Base-by-base conservation (phyloP, 2,888 invertebrate genomes). In the Galerucella calmariensis region DNA sequence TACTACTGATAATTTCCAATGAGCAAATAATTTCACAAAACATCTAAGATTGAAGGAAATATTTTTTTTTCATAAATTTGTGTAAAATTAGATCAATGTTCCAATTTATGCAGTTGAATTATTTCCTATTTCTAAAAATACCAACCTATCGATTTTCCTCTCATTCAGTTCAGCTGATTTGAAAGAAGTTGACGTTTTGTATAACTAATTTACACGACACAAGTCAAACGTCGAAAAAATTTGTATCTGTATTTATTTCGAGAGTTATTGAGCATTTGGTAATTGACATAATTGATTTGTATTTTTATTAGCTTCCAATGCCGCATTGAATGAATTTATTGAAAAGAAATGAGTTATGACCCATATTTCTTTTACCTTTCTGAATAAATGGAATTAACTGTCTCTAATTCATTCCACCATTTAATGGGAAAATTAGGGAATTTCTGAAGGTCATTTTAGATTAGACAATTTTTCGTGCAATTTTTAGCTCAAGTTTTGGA, bases 61-160 rank as follows among this genome's bases (percentile, higher is more conserved):
- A 41, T 9, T 41, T 41, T 8, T 35, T 27, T 35, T 41, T 8
- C 8, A 41, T 41, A 41, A 41, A 41, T 41, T 41, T 5, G 35
- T 56, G 3, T 56, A 20, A 27, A 61, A 61, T 61, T 61, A 35
- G 61, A 61, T 11, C 35, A 14, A 35, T 6, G 35, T 27, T 41
- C 41, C n/a, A 61, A 14, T 27, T 61, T 61, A 14, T 24, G 35
- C 1, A 27, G 8, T 35, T n/a, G 20, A 61, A 24, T 12, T 11
- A 27, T 61, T 61, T 9, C 58, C 16, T 8, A 35, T 35, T 61
- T 20, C 61, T 61, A 61, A 61, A 61, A 61, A 61, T 61, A 61
- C 12, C 24, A 2, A 14, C 11, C 6, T 61, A 61, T 61, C 35
- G 61, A 61, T 61, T 61, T 41, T 27, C 12, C 35, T 12, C 24